Evolutionary conservation across 2,888 invertebrate genomes (phyloP), one percentile per base, ranked within the genome.

Genomic region (Heliconius hortense): DNA sequence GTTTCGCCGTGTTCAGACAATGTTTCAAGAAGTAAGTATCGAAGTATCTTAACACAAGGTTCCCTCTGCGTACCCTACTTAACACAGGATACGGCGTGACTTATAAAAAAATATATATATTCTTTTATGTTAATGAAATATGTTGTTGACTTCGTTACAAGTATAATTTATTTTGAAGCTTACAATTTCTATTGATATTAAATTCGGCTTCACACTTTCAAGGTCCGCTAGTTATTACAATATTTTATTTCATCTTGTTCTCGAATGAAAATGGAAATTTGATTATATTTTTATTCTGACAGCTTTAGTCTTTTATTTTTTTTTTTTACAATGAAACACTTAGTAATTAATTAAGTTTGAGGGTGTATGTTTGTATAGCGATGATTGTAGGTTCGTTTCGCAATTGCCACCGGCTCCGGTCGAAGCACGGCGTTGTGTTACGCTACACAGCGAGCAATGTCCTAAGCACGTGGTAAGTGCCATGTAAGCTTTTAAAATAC

Each of bases 111-210:
- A 18, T 26, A 60, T 62, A 60, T 60, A 62, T 62, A 28, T 35
- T 35, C 35, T 35, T 35, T 35, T 1, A 1, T 59, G 26, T 24
- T 59, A 59, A 59, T 26, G 24, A 59, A 24, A 59, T 26, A 60
- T 26, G 15, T 26, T 26, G 24, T 26, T 60, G 24, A 60, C 26
- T 26, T 60, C 26, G 60, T 26, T 15, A 18, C 15, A 60, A 24
- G 60, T 60, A 28, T 4, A 60, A 26, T 24, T 71, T 71, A 21
- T 59, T 43, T 4, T 39, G 59, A 60, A 21, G 39, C 39, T 39
- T 60, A 71, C 59, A 39, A 71, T 60, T 43, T 71, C 39, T 39
- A 39, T 71, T 71, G 35, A 8, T 35, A 60, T 71, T 43, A 35
- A 71, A 60, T 60, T 39, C 21, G 35, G 26, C 35, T 39, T 11